Conservation (phyloP, 2,888 invertebrate genomes). For the Brachyptera risi region DNA sequence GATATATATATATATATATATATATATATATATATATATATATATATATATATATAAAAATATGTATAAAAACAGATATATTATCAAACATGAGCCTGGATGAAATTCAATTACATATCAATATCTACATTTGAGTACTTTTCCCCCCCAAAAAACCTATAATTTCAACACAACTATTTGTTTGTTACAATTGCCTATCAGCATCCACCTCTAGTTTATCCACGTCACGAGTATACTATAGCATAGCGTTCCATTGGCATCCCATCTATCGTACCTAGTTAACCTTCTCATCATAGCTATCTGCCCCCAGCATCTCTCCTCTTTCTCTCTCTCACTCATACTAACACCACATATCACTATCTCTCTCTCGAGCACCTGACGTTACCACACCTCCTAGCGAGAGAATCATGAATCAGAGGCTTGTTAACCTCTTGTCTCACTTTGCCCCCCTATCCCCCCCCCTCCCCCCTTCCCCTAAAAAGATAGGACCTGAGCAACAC, state of each 20-base stretch:
- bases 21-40: too few species aligned
- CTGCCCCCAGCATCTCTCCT: neutral
- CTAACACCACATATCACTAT: neutral
- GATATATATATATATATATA: too few species aligned
- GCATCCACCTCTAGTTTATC: too few species aligned
- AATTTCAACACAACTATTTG: too few species aligned
- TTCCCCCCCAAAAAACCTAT: too few species aligned
- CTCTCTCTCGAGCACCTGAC: constrained; percentile 2
- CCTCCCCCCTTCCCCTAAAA: neutral
- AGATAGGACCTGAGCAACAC: neutral
- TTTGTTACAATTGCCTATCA: too few species aligned
- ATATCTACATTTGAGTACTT: too few species aligned
- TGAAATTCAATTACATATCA: too few species aligned
- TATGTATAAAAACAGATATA: too few species aligned
- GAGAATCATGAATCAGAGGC: constrained; percentile 31
- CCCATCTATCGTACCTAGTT: neutral
- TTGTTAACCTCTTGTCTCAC: constrained; percentile 29
- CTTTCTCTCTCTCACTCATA: neutral
- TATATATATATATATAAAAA: too few species aligned
- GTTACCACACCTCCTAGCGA: constrained; percentile 27
- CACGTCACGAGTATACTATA: too few species aligned
- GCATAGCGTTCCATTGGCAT: neutral
- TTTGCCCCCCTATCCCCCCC: neutral
- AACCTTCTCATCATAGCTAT: neutral
- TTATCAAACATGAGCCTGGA: too few species aligned